Conservation (phyloP, 2,797 vertebrate species). For the Bovichtus diacanthus region DNA sequence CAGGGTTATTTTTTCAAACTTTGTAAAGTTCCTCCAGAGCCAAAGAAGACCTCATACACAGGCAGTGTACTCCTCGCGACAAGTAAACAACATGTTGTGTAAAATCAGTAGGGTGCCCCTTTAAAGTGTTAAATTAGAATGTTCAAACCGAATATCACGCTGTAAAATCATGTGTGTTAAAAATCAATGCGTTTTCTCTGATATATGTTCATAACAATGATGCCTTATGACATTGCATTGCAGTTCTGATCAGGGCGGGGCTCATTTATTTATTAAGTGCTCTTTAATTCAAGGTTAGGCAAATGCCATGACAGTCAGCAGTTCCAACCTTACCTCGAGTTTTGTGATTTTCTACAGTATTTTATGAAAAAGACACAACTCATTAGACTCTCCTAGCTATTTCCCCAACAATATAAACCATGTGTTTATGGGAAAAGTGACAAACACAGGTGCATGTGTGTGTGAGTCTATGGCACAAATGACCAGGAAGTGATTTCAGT, state of each 20-base stretch:
- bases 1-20: not conserved
- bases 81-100: not conserved
- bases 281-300: constrained; percentile 13
- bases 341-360: not conserved
- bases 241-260: not conserved
- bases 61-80: not conserved
- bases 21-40: not conserved
- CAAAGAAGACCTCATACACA: too few relatives aligned
- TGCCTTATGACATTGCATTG: not conserved
- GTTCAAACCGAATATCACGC: not conserved
- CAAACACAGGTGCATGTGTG: not conserved
- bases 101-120: not conserved
- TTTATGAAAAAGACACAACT: not conserved
- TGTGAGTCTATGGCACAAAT: not conserved
- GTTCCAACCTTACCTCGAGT: not conserved
- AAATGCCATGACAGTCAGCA: not conserved
- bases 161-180: not conserved
- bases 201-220: not conserved
- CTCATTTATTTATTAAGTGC: not conserved
- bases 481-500: too few relatives aligned
- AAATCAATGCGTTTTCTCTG: not conserved
- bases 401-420: not conserved
- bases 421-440: not conserved
- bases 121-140: not conserved
- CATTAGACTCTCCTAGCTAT: not conserved